A percentile compares a stretch with the other conserved stretches of the same genome.
phyloP scores from a whole-genome alignment of 2,113 vertebrate genomes.

The Pachypanchax playfairii region DNA sequence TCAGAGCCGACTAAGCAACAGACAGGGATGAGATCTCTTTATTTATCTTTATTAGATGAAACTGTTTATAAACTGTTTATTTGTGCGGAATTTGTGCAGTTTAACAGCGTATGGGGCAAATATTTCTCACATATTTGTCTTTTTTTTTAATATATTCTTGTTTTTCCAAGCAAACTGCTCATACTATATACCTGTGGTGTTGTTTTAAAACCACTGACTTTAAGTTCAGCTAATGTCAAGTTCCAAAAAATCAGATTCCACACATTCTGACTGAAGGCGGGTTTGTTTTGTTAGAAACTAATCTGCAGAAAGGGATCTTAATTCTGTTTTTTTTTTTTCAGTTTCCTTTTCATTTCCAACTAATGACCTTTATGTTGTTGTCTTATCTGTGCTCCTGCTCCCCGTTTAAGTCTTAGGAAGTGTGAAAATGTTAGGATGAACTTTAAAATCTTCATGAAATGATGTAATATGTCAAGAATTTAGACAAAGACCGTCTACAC shows the following conservation, averaged over 20 bases:
- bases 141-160: too few species aligned
- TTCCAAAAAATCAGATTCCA: constrained; percentile 55
- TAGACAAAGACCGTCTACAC: too few species aligned
- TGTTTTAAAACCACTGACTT: not conserved
- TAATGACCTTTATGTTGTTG: not conserved
- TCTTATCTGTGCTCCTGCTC: not conserved
- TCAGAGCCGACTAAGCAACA: not conserved
- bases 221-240: constrained; percentile 1
- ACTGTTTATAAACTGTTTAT: too few species aligned
- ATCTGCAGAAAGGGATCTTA: constrained; percentile 2
- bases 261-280: constrained; percentile 41
- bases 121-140: too few species aligned
- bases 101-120: too few species aligned
- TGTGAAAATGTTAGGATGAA: not conserved
- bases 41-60: not conserved
- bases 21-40: too few species aligned
- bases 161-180: too few species aligned
- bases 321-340: not conserved
- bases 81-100: too few species aligned
- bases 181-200: not conserved
- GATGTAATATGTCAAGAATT: constrained; percentile 37
- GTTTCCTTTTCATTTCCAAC: constrained; percentile 14
- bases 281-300: constrained; percentile 32
- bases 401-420: constrained; percentile 5
- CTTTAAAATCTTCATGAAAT: constrained; percentile 20